Evolutionary conservation across 2,797 vertebrate species (phyloP).

Genomic region (Antennarius maculatus): DNA sequence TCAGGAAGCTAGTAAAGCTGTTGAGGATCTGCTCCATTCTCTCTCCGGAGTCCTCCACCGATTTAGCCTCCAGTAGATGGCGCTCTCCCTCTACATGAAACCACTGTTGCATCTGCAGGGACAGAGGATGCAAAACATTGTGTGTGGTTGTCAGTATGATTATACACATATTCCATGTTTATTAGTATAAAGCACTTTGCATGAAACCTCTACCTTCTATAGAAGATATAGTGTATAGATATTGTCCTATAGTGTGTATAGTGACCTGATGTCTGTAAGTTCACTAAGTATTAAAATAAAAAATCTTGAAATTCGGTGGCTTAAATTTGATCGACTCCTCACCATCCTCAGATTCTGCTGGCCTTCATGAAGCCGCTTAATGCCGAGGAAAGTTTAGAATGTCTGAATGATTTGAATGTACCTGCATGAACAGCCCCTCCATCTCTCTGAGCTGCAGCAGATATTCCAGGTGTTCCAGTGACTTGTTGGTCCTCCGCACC

Average conservation of each 20-base stretch:
- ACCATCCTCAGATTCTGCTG: neutral
- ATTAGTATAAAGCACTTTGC: neutral
- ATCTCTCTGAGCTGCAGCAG: conserved; percentile 83
- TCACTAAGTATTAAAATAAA: neutral
- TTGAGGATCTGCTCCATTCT: conserved; percentile 75
- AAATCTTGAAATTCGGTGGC: conserved; percentile 2
- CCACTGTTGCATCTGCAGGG: conserved; percentile 87
- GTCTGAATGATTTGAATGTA: conserved; percentile 47
- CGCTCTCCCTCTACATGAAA: conserved; percentile 85
- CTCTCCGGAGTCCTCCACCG: conserved; percentile 76
- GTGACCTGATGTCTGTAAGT: neutral
- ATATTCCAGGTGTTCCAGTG: conserved; percentile 87
- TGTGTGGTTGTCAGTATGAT: conserved; percentile 42
- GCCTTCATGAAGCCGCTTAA: neutral
- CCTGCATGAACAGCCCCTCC: conserved; percentile 85
- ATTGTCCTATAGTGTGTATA: neutral
- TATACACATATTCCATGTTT: neutral
- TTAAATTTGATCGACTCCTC: no score
- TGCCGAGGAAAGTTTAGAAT: neutral
- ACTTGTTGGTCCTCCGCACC: conserved; percentile 88
- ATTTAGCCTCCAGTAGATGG: conserved; percentile 78
- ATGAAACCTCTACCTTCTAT: neutral
- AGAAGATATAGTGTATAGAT: neutral
- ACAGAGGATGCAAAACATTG: neutral
- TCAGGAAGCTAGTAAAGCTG: conserved; percentile 86